Conservation (phyloP, 2,888 invertebrate genomes). For the Argynnis bischoffii region DNA sequence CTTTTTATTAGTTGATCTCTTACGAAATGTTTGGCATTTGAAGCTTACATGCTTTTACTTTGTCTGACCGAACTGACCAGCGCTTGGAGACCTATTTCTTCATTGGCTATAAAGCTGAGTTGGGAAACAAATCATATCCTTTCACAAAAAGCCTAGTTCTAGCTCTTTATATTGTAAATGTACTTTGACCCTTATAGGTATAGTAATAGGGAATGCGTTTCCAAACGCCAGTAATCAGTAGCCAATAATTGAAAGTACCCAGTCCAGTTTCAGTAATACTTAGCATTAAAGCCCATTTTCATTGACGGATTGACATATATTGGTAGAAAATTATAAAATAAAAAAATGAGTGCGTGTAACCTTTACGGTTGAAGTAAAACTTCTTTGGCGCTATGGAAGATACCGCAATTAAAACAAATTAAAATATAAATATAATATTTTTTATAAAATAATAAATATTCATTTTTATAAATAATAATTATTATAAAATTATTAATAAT, state of each 20-base stretch:
- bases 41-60: neutral
- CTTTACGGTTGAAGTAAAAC: too few relatives aligned
- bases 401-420: too few relatives aligned
- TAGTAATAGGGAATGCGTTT: conserved; percentile 19
- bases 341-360: too few relatives aligned
- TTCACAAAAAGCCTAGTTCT: conserved; percentile 34
- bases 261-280: conserved; percentile 39
- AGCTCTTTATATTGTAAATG: conserved; percentile 21
- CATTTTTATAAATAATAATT: too few relatives aligned
- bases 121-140: conserved; percentile 35
- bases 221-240: conserved; percentile 7
- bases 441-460: too few relatives aligned
- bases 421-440: too few relatives aligned
- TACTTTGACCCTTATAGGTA: conserved; percentile 20
- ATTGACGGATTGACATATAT: conserved; percentile 16
- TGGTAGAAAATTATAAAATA: neutral
- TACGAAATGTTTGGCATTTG: too few relatives aligned
- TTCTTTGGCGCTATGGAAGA: too few relatives aligned
- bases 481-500: too few relatives aligned
- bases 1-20: too few relatives aligned
- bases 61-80: conserved; percentile 14
- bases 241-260: conserved; percentile 38
- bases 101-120: conserved; percentile 21
- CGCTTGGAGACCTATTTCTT: conserved; percentile 20
- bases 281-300: conserved; percentile 27